A percentile compares a stretch with the other conserved stretches of the same genome.
phyloP scores from a whole-genome alignment of 2,113 vertebrate species.

The Campylomormyrus tamandua region DNA sequence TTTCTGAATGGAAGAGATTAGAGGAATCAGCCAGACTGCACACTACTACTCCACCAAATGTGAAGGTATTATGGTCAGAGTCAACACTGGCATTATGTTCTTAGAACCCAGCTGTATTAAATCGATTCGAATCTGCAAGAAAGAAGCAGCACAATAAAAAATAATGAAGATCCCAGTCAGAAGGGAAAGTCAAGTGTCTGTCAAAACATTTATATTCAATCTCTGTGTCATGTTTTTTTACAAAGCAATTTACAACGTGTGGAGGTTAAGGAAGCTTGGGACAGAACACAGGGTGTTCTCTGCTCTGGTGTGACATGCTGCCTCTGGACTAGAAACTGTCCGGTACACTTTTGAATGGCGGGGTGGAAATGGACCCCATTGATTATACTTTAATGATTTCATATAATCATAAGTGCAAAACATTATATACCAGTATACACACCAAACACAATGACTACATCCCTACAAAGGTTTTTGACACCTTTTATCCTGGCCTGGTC shows the following conservation, averaged over 20 bases:
- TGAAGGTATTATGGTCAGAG: conserved; percentile 1
- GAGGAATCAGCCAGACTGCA: background rate
- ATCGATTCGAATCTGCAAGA: background rate
- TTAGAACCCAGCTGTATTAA: background rate
- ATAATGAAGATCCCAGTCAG: background rate
- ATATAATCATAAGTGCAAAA: background rate
- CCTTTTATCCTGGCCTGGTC: background rate
- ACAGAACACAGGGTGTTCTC: background rate
- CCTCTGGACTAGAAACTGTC: background rate
- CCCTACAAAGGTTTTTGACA: background rate
- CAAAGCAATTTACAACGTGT: background rate
- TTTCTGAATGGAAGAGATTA: background rate
- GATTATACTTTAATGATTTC: background rate
- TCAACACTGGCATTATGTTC: background rate
- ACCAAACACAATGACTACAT: background rate
- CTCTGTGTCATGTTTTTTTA: background rate
- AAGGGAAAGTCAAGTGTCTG: background rate
- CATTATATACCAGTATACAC: background rate
- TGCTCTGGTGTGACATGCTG: background rate
- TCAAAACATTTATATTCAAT: background rate
- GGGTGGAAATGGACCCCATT: background rate
- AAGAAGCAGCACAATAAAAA: background rate
- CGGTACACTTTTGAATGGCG: background rate
- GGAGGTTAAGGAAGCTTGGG: background rate
- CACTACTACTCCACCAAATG: background rate